These are phyloP conservation scores for Mus caroli DNA, from an alignment of 2,797 vertebrate genomes.

Conservation along the genomic window DNA sequence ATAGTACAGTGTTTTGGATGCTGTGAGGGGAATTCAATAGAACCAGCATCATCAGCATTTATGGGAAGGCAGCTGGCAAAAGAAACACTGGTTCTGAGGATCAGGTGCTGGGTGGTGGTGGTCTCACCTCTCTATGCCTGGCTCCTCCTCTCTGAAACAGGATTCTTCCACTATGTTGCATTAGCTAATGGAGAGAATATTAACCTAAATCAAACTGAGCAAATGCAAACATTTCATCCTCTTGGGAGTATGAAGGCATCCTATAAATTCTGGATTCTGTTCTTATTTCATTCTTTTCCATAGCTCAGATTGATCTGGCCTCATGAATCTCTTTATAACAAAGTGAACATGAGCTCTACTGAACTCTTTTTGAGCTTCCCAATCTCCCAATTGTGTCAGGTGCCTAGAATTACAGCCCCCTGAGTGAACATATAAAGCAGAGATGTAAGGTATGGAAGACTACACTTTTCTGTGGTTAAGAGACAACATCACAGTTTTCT, in stretches of 20 bases:
- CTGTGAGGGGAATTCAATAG: neutral
- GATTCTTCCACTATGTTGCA: slow-evolving; percentile 16
- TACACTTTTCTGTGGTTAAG: slow-evolving; percentile 34
- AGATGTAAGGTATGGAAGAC: slow-evolving; percentile 33
- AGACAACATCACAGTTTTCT: slow-evolving; percentile 48
- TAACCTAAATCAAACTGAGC: slow-evolving; percentile 64
- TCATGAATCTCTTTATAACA: slow-evolving; percentile 76
- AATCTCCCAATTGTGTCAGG: slow-evolving; percentile 68
- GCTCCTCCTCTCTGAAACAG: slow-evolving; percentile 59
- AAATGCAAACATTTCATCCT: slow-evolving; percentile 57
- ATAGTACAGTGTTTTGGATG: neutral
- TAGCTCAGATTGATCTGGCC: slow-evolving; percentile 65
- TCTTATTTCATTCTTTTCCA: slow-evolving; percentile 74
- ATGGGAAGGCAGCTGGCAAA: neutral
- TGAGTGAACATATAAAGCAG: slow-evolving; percentile 45
- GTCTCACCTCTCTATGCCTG: neutral
- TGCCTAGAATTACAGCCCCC: slow-evolving; percentile 67
- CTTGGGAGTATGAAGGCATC: neutral
- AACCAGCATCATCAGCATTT: neutral
- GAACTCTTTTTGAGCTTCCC: slow-evolving; percentile 73
- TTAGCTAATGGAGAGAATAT: slow-evolving; percentile 28
- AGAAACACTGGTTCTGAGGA: neutral
- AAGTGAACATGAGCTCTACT: slow-evolving; percentile 69
- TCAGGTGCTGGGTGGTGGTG: neutral
- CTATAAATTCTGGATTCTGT: slow-evolving; percentile 70